Percentiles rank a stretch among this genome's conserved stretches.
phyloP scores from a whole-genome alignment of 1,140 invertebrate genomes.

The Drosophila bifasciata region DNA sequence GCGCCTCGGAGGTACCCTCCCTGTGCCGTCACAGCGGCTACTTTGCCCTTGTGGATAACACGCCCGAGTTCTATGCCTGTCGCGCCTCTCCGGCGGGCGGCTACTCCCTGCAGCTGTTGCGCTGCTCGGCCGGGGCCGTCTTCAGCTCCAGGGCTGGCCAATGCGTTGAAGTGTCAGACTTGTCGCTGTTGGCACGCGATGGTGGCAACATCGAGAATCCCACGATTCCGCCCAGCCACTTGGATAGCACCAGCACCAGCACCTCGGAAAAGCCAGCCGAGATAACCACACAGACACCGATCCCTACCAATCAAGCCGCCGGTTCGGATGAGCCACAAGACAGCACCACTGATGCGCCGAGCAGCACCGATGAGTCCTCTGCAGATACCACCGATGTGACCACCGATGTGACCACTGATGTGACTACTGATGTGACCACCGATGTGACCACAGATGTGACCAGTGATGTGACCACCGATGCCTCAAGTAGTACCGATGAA shows the following conservation, averaged over 20 bases:
- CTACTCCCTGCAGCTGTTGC: constrained; percentile 32
- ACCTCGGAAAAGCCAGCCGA: not conserved
- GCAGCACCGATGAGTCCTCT: not conserved
- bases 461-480: not conserved
- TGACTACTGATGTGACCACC: not conserved
- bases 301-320: not conserved
- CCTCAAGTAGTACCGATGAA: not conserved
- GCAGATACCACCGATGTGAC: not conserved
- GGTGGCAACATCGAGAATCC: constrained; percentile 69
- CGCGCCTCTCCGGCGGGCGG: constrained; percentile 30
- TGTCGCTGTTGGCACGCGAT: constrained; percentile 19
- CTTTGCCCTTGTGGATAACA: constrained; percentile 43
- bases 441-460: not conserved
- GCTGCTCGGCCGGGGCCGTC: constrained; percentile 38
- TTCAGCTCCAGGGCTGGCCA: constrained; percentile 30
- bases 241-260: constrained; percentile 27
- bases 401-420: not conserved
- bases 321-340: not conserved
- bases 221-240: constrained; percentile 50
- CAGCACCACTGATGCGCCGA: not conserved
- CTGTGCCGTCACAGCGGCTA: constrained; percentile 46
- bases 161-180: constrained; percentile 16
- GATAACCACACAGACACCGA: not conserved
- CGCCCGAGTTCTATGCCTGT: constrained; percentile 48
- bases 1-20: constrained; percentile 5